Evolutionary conservation across 2,797 vertebrate species (phyloP), one percentile per base, ranked within the genome.

Genomic region (Pseudochirops corinnae): DNA sequence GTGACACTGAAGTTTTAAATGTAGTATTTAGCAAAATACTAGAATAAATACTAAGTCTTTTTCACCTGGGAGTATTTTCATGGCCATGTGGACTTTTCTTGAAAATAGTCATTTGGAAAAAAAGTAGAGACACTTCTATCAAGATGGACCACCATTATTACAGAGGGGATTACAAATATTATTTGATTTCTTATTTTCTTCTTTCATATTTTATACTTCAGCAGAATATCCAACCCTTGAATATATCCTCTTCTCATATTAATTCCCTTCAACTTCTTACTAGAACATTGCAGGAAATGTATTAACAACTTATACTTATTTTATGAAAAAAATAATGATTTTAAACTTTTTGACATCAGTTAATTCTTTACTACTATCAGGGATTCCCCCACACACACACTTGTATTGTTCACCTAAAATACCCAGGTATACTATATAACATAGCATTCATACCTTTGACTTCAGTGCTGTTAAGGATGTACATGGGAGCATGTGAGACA

Each of bases 241-340:
- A 93, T 53, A 55, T 1, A 93, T 87, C 82, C 90, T 13, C 4
- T 96, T 95, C 18, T 91, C 5, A 91, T 28, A 93, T 96, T 60
- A 95, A 5, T 91, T 93, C 50, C 93, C n/a, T 93, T 94, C 60
- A 60, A 56, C 96, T 90, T 95, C 26, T 93, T 6, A 91, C 6
- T 50, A n/a, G 7, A 58, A 93, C 6, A 92, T 96, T 60, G 24
- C 0, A 93, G 91, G 21, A 0, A 4, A 92, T 60, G 4, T 90
- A 55, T 39, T 93, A 91, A 93, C 31, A 56, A 82, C 58, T 95
- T 87, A 26, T 13, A 55, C 5, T 91, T 96, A 92, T 90, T 62
- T 67, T 14, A 33, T 62, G 3, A 91, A 91, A 92, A 39, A 96
- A 94, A 91, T 46, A 95, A 52, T 52, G 21, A 95, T 55, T 67